Evolutionary conservation across 2,888 invertebrate species (phyloP), one percentile per base, ranked within the genome.

Genomic region (Microchrysa polita): DNA sequence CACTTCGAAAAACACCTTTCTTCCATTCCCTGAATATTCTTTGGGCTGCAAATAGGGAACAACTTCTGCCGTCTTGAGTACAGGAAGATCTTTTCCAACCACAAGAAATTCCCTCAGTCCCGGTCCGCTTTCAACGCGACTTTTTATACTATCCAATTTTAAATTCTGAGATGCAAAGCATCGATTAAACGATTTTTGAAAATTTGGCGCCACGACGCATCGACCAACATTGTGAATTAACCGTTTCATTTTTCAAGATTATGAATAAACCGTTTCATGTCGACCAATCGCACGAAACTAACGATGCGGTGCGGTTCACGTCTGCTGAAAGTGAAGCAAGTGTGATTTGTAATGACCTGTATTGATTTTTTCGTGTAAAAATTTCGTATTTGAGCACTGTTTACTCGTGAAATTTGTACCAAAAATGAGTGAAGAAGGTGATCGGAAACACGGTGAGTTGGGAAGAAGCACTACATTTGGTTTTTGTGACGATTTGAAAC

Each of bases 1-100:
- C 1, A 97, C 90, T 82, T 97, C 95, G 81, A 98, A 93, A 83
- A 88, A 95, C 67, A 97, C 95, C 89, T 89, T 90, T 61, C 88
- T 72, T 20, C 75, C 76, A 16, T 77, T 67, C 79, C 83, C 83
- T 67, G 79, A 74, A 67, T 77, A 82, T 55, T 80, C 80, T 5
- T 80, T 76, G 1, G 79, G 67, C 9, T 79, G 77, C 5, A 84
- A 75, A 74, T 84, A 84, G 0, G 84, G 83, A 22, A 83, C 77
- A 1, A 53, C 16, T 0, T 53, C 20, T n/a, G 72, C 67, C 5
- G 34, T 16, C 1, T 48, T 23, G 20, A 16, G 9, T 4, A 63
- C 14, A n/a, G 76, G 74, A 7, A 78, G 59, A 72, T 78, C 75
- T 67, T 79, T 78, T 57, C 82, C 83, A 1, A 80, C 84, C 20